Conservation (phyloP, 2,888 invertebrate genomes). For the Aphodius sticticus region DNA sequence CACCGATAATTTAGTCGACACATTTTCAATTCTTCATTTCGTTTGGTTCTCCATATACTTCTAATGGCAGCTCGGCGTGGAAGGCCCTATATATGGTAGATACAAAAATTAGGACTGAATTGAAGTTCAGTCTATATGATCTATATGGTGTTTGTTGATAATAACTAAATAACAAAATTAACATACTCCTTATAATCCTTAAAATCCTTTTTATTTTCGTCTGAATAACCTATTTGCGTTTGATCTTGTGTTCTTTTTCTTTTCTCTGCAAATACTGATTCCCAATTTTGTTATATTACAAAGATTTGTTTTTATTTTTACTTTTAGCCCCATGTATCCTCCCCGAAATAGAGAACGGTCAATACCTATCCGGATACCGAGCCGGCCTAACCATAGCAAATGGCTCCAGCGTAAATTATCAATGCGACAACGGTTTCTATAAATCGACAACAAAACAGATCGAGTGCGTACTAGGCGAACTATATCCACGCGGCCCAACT, state of each 20-base stretch:
- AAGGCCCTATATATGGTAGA: no score
- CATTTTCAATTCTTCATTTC: no score
- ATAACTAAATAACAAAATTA: no score
- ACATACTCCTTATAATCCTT: no score
- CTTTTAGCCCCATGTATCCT: conserved; percentile 73
- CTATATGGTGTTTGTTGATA: no score
- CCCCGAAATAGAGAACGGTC: conserved; percentile 71
- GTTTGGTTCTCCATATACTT: no score
- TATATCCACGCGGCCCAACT: conserved; percentile 66
- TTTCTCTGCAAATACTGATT: not conserved
- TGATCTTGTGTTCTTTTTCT: not conserved
- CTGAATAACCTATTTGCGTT: not conserved
- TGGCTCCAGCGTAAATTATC: conserved; percentile 78
- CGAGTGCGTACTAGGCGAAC: conserved; percentile 70
- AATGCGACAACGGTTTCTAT: conserved; percentile 67
- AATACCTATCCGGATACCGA: conserved; percentile 80
- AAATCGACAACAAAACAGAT: conserved; percentile 67
- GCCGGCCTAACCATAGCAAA: conserved; percentile 83
- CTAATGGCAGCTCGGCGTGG: no score
- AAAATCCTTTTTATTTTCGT: no score
- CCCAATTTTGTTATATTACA: conserved; percentile 5
- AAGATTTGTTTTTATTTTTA: conserved; percentile 14
- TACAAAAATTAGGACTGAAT: no score
- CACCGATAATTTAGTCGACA: no score
- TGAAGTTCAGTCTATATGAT: no score